Base-by-base conservation (phyloP, 2,888 invertebrate genomes). In the Melieria omissa region DNA sequence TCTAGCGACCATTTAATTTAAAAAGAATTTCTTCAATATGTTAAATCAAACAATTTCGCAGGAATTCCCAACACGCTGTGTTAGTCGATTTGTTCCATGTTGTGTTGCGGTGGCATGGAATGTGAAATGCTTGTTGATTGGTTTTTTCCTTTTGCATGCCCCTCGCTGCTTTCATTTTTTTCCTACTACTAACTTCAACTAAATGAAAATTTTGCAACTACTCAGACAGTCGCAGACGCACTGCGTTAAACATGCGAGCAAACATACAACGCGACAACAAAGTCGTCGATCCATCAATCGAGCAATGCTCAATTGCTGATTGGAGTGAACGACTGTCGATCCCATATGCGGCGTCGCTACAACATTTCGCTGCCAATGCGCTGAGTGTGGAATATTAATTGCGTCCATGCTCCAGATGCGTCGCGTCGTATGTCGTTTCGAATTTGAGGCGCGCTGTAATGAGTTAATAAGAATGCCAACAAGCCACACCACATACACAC, bases 361-460 rank as follows among this genome's bases (percentile, higher is more conserved):
- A 58, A 5, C 12, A 58, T 41, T 58, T 57, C 55, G 57, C 57
- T 52, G 58, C 52, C 49, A 61, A 52, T 71, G 44, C 58, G 6
- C 49, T 70, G 66, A 64, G 73, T 73, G 71, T 70, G 71, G 74
- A 73, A 75, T 75, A 75, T 71, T 75, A 73, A 75, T 75, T 73
- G 72, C 61, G 65, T 55, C 64, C 74, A 61, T 70, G 71, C 65
- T 73, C 63, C 60, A 71, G 71, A 69, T 74, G 71, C 71, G 61
- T 66, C 47, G 29, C 29, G 29, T 45, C 8, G 41, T 49, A 60
- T 14, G 41, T 41, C 60, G 49, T 49, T 57, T 57, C 16, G 49
- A 47, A 60, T 60, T 60, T 49, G 6, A 14, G 16, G 41, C n/a
- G 63, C 47, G 69, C 12, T 46, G 41, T 54, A 65, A 49, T 64